These are phyloP conservation scores for Heterodera filipjevi DNA, from an alignment of 2,888 invertebrate genomes.

Conservation along the genomic window DNA sequence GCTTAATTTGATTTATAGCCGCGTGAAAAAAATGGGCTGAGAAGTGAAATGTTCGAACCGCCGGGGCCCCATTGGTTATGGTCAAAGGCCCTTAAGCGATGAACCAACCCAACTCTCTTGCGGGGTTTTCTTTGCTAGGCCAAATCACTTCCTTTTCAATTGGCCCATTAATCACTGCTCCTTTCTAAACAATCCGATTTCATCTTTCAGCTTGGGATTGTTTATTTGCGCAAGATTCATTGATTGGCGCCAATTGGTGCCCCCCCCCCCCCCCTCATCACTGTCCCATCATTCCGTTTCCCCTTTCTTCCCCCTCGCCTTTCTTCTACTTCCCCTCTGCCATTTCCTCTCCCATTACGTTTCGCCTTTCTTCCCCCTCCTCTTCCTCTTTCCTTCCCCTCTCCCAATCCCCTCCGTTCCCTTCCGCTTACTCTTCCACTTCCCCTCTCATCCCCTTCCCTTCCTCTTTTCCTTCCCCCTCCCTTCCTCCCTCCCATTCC, in stretches of 20 bases:
- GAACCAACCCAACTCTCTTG: no score
- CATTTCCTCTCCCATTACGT: neutral
- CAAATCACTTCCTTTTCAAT: no score
- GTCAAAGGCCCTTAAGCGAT: no score
- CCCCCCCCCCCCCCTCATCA: neutral
- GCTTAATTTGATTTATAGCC: no score
- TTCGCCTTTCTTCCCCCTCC: neutral
- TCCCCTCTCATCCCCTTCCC: neutral
- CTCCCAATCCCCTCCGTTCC: neutral
- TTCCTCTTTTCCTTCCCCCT: neutral
- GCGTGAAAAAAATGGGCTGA: no score
- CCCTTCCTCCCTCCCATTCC: neutral
- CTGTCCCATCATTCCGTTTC: neutral
- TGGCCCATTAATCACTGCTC: no score
- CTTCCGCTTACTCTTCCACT: neutral
- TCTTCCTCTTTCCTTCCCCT: neutral
- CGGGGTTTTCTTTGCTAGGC: no score
- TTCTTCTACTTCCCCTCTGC: neutral
- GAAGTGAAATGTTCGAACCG: no score
- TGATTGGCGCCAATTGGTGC: neutral
- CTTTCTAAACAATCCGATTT: no score
- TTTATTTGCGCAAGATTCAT: no score
- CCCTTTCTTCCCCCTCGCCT: neutral
- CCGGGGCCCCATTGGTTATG: no score
- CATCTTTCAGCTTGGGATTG: no score